Percentiles rank a stretch among this genome's conserved stretches.
phyloP scores from a whole-genome alignment of 2,797 vertebrate genomes.

The Delichon dasypus region DNA sequence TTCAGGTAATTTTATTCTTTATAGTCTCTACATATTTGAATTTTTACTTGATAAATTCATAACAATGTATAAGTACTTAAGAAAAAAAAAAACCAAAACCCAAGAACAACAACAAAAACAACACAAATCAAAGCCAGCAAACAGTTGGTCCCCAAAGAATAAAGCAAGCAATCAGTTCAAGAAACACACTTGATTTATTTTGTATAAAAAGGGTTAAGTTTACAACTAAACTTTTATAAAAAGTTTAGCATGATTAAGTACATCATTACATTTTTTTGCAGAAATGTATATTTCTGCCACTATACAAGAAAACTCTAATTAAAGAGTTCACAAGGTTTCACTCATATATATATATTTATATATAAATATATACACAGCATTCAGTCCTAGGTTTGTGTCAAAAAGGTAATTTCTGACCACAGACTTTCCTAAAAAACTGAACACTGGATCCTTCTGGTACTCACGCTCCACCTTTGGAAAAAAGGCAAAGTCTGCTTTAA shows the following conservation, averaged over 20 bases:
- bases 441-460: constrained; percentile 87
- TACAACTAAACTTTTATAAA: constrained; percentile 99
- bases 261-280: constrained; percentile 97
- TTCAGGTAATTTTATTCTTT: constrained; percentile 73
- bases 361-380: constrained; percentile 86
- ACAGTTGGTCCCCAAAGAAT: constrained; percentile 72
- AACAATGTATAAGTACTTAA: constrained; percentile 44
- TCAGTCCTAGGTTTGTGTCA: constrained; percentile 90
- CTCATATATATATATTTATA: constrained; percentile 81
- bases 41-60: constrained; percentile 54
- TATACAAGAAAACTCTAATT: constrained; percentile 89
- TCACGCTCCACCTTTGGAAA: constrained; percentile 92
- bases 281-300: constrained; percentile 92
- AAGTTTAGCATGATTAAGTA: constrained; percentile 99
- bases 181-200: constrained; percentile 98
- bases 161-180: constrained; percentile 79
- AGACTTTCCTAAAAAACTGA: constrained; percentile 87
- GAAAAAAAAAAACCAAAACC: constrained; percentile 16
- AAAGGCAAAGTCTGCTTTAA: constrained; percentile 91
- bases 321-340: constrained; percentile 91
- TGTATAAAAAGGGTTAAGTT: constrained; percentile 97
- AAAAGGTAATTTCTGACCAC: constrained; percentile 86
- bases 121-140: constrained; percentile 42
- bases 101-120: background rate
- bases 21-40: constrained; percentile 65